These are phyloP conservation scores for Falco punctatus DNA, from an alignment of 2,113 vertebrate genomes.

Conservation along the genomic window DNA sequence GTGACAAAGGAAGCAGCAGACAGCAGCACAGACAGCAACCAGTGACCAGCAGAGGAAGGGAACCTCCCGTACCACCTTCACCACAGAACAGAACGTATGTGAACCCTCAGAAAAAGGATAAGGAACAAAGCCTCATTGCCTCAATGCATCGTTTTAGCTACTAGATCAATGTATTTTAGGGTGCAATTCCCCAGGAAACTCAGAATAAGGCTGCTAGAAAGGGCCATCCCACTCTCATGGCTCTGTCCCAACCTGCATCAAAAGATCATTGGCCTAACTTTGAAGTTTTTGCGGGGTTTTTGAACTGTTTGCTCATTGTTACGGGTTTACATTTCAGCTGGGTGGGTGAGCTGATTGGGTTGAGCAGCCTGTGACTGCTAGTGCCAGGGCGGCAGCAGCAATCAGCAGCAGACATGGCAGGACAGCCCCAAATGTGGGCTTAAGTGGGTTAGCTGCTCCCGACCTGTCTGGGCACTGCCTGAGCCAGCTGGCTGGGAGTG, in stretches of 20 bases:
- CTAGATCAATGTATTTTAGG: not conserved
- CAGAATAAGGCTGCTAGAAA: not conserved
- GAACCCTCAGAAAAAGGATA: not conserved
- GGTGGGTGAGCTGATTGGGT: not conserved
- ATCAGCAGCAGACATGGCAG: not conserved
- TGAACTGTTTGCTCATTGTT: not conserved
- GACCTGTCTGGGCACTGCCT: not conserved
- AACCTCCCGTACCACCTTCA: not conserved
- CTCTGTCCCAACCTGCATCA: not conserved
- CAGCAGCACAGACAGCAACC: not conserved
- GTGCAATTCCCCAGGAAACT: not conserved
- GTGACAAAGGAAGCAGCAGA: not conserved
- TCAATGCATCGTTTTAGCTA: not conserved
- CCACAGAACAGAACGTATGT: not conserved
- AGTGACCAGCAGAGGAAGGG: not conserved
- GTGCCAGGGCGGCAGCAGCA: not conserved
- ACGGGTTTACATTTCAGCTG: not conserved
- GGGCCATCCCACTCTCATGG: not conserved
- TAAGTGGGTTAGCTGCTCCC: not conserved
- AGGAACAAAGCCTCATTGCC: not conserved
- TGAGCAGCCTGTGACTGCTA: not conserved
- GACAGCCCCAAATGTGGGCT: not conserved
- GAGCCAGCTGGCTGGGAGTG: too few relatives aligned
- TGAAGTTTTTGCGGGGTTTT: not conserved
- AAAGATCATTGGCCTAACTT: not conserved